Conservation (phyloP, 2,888 invertebrate genomes). For the Hoplodrina blanda region DNA sequence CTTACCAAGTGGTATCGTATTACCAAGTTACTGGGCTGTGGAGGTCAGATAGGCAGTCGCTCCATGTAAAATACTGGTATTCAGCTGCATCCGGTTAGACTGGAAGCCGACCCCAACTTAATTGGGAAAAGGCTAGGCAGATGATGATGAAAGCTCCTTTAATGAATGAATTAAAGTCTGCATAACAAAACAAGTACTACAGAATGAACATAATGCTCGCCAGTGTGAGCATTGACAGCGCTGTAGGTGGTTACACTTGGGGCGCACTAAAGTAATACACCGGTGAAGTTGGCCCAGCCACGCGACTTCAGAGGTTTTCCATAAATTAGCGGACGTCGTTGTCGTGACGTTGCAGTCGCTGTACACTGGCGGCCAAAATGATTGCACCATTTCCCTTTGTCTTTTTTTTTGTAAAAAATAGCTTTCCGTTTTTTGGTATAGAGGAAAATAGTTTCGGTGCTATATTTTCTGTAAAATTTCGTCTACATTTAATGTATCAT, state of each 20-base stretch:
- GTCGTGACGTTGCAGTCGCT: conserved; percentile 74
- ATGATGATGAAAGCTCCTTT: too few species aligned
- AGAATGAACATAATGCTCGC: conserved; percentile 25
- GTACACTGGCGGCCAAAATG: conserved; percentile 70
- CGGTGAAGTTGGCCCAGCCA: conserved; percentile 59
- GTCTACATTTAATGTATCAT: too few species aligned
- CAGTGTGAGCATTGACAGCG: conserved; percentile 57
- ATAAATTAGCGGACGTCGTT: conserved; percentile 85
- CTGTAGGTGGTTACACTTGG: conserved; percentile 59
- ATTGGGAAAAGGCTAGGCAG: too few species aligned
- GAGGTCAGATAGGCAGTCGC: too few species aligned
- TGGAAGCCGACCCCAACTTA: too few species aligned
- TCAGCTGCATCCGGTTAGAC: too few species aligned
- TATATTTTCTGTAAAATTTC: neutral
- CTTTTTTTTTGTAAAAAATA: conserved; percentile 12
- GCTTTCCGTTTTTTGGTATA: neutral
- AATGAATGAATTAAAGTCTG: neutral
- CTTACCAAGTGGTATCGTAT: too few species aligned
- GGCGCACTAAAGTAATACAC: conserved; percentile 59
- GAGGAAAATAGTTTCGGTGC: neutral
- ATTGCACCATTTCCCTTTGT: conserved; percentile 24
- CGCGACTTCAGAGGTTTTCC: conserved; percentile 79
- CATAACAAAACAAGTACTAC: conserved; percentile 26
- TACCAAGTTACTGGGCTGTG: too few species aligned
- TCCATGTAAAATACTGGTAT: too few species aligned